These are phyloP conservation scores for Anguilla anguilla DNA, from an alignment of 2,797 vertebrate genomes.

Conservation along the genomic window DNA sequence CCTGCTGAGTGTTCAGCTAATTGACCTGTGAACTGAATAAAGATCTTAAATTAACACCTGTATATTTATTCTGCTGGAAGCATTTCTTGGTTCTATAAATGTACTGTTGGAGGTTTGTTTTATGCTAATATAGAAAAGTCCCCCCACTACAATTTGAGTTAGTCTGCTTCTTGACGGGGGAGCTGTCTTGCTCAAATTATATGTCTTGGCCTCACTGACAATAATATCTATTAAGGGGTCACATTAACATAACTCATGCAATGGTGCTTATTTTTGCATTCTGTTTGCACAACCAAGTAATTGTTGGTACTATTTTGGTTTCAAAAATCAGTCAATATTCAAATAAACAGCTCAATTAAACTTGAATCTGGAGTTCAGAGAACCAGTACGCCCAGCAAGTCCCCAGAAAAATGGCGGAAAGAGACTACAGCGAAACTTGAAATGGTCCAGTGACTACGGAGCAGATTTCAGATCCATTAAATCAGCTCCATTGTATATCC, in stretches of 20 bases:
- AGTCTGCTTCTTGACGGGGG: not conserved
- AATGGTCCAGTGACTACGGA: too few relatives aligned
- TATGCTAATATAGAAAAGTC: not conserved
- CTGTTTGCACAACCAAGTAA: not conserved
- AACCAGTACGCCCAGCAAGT: too few relatives aligned
- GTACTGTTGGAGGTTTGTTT: not conserved
- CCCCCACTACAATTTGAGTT: not conserved
- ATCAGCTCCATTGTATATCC: not conserved
- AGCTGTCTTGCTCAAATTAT: not conserved
- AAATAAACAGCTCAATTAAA: too few relatives aligned
- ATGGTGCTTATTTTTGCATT: not conserved
- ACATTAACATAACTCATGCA: not conserved
- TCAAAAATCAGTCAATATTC: not conserved
- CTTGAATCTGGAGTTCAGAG: too few relatives aligned
- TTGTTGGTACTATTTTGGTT: not conserved
- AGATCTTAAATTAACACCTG: not conserved
- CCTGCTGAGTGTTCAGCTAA: not conserved
- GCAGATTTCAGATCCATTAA: too few relatives aligned
- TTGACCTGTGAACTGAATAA: not conserved
- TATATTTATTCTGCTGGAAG: not conserved
- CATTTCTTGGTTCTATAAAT: not conserved
- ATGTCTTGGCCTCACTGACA: not conserved
- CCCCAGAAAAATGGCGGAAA: too few relatives aligned
- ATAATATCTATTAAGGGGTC: not conserved
- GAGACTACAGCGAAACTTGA: too few relatives aligned